Evolutionary conservation across 2,797 vertebrate genomes (phyloP), one percentile per base, ranked within the genome.

Genomic region (Chelidonichthys spinosus): DNA sequence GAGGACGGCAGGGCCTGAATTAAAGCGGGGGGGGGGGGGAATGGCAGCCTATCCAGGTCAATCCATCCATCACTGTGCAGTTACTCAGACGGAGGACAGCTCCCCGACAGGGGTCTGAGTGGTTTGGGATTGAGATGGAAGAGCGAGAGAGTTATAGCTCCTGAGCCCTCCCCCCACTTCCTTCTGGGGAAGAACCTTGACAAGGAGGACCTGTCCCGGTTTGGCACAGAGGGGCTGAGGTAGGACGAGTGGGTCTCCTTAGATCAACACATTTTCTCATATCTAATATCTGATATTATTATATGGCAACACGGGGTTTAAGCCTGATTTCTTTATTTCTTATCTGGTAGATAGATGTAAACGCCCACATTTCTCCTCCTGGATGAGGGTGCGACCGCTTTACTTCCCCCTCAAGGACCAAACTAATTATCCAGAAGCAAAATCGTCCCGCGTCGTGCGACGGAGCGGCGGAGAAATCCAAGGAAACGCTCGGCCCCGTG

Each of bases 51-150:
- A 92, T 94, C 90, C 91, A 89, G 92, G 93, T 93, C 91, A 90
- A 90, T 93, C 92, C 92, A 94, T 95, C 93, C 91, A 94, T 95
- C 94, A 94, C 84, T 11, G 86, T 47, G 91, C 93, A 91, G 92
- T 94, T 95, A 94, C 91, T 92, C 93, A 93, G 90, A 90, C 63
- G 43, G 91, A 90, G 91, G 94, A 94, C 94, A 94, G 92, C 83
- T 91, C 78, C 72, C 75, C 88, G 93, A 95, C 92, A 92, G 92
- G 84, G 89, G 89, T 92, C 93, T 92, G 92, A 93, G 92, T 92
- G 91, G 89, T 94, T 90, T 89, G 84, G 92, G 93, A 94, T 93
- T 93, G 93, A 94, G 93, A 94, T 92, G 91, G 93, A 94, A 82
- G 89, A 93, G 92, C 43, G 53, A 59, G 74, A 91, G 93, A 95